Evolutionary conservation across 2,113 vertebrate species (phyloP).

Genomic region (Leucoraja erinaceus): DNA sequence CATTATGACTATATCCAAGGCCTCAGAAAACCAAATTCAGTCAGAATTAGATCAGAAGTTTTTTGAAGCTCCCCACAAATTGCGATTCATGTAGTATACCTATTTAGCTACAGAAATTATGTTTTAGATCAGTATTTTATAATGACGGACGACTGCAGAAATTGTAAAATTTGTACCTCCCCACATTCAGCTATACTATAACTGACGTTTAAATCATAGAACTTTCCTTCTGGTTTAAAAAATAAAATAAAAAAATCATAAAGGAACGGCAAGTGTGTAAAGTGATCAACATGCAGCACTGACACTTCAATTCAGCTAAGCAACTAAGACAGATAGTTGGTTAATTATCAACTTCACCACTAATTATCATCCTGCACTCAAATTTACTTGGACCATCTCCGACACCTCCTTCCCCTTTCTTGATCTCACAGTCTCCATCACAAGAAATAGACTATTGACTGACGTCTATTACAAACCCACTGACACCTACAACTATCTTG

Average conservation of each 20-base stretch:
- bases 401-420: no score
- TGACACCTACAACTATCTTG: no score
- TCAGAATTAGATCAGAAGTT: not conserved
- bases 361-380: no score
- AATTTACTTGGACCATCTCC: no score
- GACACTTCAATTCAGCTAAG: not conserved
- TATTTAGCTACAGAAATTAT: not conserved
- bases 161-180: not conserved
- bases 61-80: not conserved
- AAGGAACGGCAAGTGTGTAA: not conserved
- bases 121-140: not conserved
- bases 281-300: conserved; percentile 25
- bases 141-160: not conserved
- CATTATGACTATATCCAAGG: no score
- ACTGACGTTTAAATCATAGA: not conserved
- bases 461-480: no score
- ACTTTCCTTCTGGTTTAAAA: not conserved
- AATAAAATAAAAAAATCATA: not conserved
- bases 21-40: not conserved
- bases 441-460: no score
- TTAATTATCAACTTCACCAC: no score
- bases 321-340: not conserved
- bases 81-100: not conserved
- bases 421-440: no score
- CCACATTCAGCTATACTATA: not conserved